Percentiles rank a stretch among this genome's conserved stretches.
Evolutionary conservation across 1,140 invertebrate species (phyloP).

Genomic region (Spodoptera litura): DNA sequence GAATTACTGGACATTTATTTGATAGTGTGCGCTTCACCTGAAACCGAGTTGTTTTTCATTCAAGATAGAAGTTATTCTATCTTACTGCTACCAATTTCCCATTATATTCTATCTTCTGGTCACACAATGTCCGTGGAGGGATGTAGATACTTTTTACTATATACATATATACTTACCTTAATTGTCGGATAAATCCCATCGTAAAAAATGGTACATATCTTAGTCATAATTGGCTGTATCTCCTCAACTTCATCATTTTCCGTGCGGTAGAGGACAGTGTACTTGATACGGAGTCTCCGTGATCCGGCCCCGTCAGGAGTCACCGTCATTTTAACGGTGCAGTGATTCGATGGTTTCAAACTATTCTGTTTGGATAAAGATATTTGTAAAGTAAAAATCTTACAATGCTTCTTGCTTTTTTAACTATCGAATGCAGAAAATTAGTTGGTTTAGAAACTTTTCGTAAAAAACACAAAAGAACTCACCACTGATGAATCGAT

Average conservation of each 20-base stretch:
- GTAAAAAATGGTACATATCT: slow-evolving; percentile 78
- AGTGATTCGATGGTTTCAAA: slow-evolving; percentile 73
- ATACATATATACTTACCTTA: slow-evolving; percentile 61
- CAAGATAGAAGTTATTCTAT: too few species aligned
- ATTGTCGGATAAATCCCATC: slow-evolving; percentile 81
- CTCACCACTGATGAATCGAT: slow-evolving; percentile 73
- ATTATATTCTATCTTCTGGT: too few species aligned
- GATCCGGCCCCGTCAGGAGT: slow-evolving; percentile 73
- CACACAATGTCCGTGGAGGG: too few species aligned
- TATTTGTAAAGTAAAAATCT: neutral
- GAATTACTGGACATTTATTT: slow-evolving; percentile 74
- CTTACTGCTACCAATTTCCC: too few species aligned
- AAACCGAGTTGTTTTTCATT: slow-evolving; percentile 36
- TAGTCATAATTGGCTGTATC: slow-evolving; percentile 73
- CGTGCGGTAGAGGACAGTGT: slow-evolving; percentile 72
- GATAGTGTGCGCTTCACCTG: slow-evolving; percentile 81
- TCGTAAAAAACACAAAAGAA: slow-evolving; percentile 22
- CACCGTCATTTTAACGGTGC: slow-evolving; percentile 68
- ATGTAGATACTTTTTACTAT: too few species aligned
- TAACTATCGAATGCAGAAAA: too few species aligned
- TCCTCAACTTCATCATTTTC: slow-evolving; percentile 75
- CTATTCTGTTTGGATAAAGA: slow-evolving; percentile 64
- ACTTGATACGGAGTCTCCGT: slow-evolving; percentile 72
- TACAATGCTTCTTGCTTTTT: too few species aligned
- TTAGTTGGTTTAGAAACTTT: neutral